These are phyloP conservation scores for Laothoe populi DNA, from an alignment of 2,888 invertebrate species.

Conservation along the genomic window DNA sequence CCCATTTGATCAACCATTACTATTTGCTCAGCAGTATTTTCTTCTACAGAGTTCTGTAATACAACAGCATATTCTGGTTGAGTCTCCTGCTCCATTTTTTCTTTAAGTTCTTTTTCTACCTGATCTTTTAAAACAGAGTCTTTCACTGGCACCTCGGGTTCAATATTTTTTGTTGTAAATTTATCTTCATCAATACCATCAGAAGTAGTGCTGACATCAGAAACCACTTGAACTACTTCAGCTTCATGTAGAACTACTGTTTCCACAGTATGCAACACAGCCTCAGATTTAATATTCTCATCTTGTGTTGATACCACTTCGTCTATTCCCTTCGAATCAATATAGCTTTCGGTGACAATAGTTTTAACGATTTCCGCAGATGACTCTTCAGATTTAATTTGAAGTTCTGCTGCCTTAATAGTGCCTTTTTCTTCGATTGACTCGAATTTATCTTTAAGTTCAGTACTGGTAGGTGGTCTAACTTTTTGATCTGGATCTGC, in stretches of 20 bases:
- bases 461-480: not conserved
- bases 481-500: not conserved
- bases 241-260: not conserved
- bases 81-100: not conserved
- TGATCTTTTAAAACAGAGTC: not conserved
- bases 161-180: not conserved
- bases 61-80: not conserved
- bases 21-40: not conserved
- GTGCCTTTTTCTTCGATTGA: not conserved
- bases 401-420: not conserved
- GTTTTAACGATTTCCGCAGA: not conserved
- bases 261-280: not conserved
- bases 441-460: not conserved
- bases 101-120: not conserved
- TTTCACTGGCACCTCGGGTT: not conserved
- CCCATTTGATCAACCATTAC: not conserved
- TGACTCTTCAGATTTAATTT: not conserved
- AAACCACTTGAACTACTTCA: not conserved
- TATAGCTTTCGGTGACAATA: not conserved
- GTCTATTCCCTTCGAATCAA: not conserved
- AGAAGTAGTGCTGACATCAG: not conserved
- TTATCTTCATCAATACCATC: not conserved
- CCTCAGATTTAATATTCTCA: not conserved
- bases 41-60: not conserved
- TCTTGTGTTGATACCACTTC: not conserved